Evolutionary conservation across 2,113 vertebrate genomes (phyloP).

Genomic region (Pachyramphus minor): DNA sequence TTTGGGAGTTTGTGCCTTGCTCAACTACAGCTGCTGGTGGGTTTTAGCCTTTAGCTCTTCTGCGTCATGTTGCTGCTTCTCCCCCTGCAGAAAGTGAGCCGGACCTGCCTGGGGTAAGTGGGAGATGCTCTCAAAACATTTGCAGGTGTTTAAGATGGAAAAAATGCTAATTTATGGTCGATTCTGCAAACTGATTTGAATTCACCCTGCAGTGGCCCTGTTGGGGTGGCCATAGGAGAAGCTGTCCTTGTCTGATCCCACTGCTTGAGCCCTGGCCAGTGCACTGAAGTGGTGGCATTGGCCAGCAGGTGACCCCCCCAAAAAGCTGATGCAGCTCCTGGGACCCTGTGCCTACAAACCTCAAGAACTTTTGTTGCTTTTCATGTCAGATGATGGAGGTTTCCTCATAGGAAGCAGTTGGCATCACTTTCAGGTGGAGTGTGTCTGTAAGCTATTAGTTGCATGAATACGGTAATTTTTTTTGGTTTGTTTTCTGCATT

Average conservation of each 20-base stretch:
- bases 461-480: not conserved
- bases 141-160: accelerated
- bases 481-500: not conserved
- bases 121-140: not conserved
- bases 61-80: not conserved
- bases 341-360: accelerated
- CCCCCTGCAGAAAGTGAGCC: not conserved
- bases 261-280: not conserved
- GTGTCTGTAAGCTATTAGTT: too few species aligned
- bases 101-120: accelerated
- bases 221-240: too few species aligned
- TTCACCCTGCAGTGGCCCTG: not conserved
- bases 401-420: not conserved
- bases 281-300: accelerated
- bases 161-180: not conserved
- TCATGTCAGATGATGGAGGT: too few species aligned
- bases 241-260: not conserved
- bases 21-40: not conserved
- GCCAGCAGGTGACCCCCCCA: not conserved
- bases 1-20: too few species aligned
- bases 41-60: not conserved
- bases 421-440: not conserved
- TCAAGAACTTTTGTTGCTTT: not conserved
- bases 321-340: not conserved
- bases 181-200: not conserved